phyloP scores from a whole-genome alignment of 2,888 invertebrate genomes.

The Meiosimyza platycephala region DNA sequence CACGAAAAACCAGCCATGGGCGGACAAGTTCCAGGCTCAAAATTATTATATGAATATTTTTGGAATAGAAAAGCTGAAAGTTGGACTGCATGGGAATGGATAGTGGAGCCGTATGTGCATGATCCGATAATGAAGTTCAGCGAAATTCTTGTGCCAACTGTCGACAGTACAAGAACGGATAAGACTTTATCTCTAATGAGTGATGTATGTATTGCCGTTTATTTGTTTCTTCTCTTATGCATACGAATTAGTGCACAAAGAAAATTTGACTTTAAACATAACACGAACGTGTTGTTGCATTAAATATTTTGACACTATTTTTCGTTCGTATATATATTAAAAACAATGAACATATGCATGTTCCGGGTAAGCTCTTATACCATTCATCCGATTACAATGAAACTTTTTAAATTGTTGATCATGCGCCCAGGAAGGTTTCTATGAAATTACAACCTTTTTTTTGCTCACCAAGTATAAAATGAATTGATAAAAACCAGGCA shows the following conservation, averaged over 20 bases:
- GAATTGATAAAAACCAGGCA: no score
- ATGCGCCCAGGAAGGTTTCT: no score
- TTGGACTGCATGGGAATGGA: conserved; percentile 89
- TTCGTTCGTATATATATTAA: no score
- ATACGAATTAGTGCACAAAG: neutral
- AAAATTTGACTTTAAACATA: no score
- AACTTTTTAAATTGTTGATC: no score
- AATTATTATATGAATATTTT: conserved; percentile 85
- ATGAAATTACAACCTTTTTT: no score
- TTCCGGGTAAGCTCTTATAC: no score
- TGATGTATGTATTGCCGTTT: conserved; percentile 68
- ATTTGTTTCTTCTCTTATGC: neutral
- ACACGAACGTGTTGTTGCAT: no score
- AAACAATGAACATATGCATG: no score
- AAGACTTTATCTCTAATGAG: conserved; percentile 84
- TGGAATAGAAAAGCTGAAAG: conserved; percentile 74
- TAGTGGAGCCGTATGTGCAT: conserved; percentile 82
- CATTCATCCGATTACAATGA: no score
- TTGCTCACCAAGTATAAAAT: no score
- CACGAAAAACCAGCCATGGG: conserved; percentile 73
- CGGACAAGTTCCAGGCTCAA: conserved; percentile 80
- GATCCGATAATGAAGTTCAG: conserved; percentile 77
- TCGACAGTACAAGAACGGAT: conserved; percentile 84
- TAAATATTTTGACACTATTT: no score
- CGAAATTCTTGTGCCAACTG: conserved; percentile 89